Base-by-base conservation (phyloP, 2,113 vertebrate species). In the Scophthalmus maximus region DNA sequence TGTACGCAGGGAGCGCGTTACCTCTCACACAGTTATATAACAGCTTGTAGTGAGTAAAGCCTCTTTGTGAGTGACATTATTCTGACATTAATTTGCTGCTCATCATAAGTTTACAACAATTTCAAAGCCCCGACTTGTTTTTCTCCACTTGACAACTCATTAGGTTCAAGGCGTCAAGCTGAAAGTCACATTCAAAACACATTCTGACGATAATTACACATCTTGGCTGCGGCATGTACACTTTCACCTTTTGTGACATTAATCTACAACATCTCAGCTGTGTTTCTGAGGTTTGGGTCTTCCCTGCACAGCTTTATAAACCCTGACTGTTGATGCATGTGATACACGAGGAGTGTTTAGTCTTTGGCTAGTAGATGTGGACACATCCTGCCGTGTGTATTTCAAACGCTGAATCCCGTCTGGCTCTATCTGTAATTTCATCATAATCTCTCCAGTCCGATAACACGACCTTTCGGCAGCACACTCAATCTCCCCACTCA, bases 31-130 rank as follows among this genome's bases (percentile, higher is more conserved):
- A 53, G 27, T 61, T 73, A 58, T 71, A 55, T 42, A 77, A 59
- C 36, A 47, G 23, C 34, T 0, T 65, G 77, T 82, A 85, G 85
- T 82, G 83, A 83, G 68, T 38, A 57, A 56, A 50, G 60, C 58
- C 32, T 86, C 51, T 36, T 2, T 25, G 27, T 64, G 76, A 83
- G 78, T 82, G 84, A 84, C 87, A 73, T 64, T 74, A 66, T 79
- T 70, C 61, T 68, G 85, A 86, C 79, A 73, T 81, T 87, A 81
- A 87, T 87, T 86, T 87, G 79, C 68, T 65, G 63, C 81, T 83
- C 83, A 81, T 81, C 72, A 58, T 72, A 81, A 73, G 62, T 64
- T 79, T 53, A 52, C 30, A 50, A 60, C 47, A 27, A 2, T 76
- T 78, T 66, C 66, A 79, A 78, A 88, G 72, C 47, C 12, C 38